These are phyloP conservation scores for Rhopalosiphum maidis DNA, from an alignment of 1,140 invertebrate species.

Conservation along the genomic window DNA sequence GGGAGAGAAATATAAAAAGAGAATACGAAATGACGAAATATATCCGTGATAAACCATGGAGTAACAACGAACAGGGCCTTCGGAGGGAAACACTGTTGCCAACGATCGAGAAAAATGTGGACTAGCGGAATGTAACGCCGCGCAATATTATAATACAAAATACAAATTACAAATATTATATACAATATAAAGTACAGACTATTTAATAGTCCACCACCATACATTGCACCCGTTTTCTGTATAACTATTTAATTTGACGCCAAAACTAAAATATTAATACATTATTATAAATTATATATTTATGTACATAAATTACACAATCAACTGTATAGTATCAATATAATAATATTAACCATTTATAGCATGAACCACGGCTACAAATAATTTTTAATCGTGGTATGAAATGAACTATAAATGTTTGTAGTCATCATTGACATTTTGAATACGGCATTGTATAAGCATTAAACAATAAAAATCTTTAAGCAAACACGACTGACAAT, in stretches of 20 bases:
- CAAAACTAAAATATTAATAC: too few relatives aligned
- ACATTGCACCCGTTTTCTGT: too few relatives aligned
- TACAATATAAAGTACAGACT: too few relatives aligned
- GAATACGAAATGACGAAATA: conserved; percentile 49
- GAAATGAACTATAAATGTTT: neutral
- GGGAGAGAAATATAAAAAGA: neutral
- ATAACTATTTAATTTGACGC: too few relatives aligned
- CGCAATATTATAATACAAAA: neutral
- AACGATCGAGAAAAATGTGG: neutral
- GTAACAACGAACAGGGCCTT: neutral
- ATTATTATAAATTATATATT: too few relatives aligned
- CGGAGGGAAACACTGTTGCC: neutral
- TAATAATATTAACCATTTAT: neutral
- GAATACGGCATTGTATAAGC: too few relatives aligned
- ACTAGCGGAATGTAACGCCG: neutral
- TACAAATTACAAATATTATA: too few relatives aligned
- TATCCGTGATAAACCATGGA: conserved; percentile 46
- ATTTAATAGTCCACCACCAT: too few relatives aligned
- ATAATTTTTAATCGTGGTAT: neutral
- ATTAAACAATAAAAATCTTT: too few relatives aligned
- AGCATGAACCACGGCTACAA: neutral
- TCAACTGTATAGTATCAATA: neutral
- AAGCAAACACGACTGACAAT: too few relatives aligned
- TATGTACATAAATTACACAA: too few relatives aligned
- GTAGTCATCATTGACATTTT: too few relatives aligned